A percentile compares a stretch with the other conserved stretches of the same genome.
Conservation (phyloP, 2,797 vertebrate genomes). For the Rhabdophis nuchalis region DNA sequence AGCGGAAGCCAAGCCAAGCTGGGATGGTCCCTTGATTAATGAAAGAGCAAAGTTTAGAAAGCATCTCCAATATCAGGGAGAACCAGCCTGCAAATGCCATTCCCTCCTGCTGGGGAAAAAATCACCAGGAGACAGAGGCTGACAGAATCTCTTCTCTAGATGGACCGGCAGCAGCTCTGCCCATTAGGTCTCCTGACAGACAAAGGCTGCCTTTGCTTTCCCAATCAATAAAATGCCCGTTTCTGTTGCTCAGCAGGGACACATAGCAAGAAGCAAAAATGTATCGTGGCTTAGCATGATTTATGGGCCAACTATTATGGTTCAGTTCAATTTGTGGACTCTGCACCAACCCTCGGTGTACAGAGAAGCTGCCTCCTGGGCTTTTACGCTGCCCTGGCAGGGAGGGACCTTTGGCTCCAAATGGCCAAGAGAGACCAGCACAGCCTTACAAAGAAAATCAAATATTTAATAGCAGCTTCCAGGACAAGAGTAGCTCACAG, state of each 20-base stretch:
- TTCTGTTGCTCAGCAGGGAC: not conserved
- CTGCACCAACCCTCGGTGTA: not conserved
- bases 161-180: not conserved
- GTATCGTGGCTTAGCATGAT: not conserved
- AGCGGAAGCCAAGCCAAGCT: not conserved
- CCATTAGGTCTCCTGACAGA: not conserved
- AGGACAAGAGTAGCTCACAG: slow-evolving; percentile 56
- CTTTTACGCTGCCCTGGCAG: too few relatives aligned
- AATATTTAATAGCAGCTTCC: slow-evolving; percentile 69
- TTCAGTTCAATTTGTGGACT: not conserved
- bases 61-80: not conserved
- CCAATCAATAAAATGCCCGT: not conserved
- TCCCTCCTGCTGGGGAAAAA: not conserved
- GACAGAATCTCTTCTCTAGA: not conserved
- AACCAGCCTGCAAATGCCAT: not conserved
- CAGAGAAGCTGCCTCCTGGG: not conserved
- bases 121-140: not conserved
- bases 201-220: not conserved
- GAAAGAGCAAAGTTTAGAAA: not conserved
- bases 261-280: not conserved
- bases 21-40: not conserved
- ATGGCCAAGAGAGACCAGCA: slow-evolving; percentile 17
- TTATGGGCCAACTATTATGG: not conserved
- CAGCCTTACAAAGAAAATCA: slow-evolving; percentile 65
- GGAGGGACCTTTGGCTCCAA: not conserved